Percentiles rank a stretch among this genome's conserved stretches.
Evolutionary conservation across 2,797 vertebrate genomes (phyloP).

Genomic region (Etheostoma perlongum): DNA sequence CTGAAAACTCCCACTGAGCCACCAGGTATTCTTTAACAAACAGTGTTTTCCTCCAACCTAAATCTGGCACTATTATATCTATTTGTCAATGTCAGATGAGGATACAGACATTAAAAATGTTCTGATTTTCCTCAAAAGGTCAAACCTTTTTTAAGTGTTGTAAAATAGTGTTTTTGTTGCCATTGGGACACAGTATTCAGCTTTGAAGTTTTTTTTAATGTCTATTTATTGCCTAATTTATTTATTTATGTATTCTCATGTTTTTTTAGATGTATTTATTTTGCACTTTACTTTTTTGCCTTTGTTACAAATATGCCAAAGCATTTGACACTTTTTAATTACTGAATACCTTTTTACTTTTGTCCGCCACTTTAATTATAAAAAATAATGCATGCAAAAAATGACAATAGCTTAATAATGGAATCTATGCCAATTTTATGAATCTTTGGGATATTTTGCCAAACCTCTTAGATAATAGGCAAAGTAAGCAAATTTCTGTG

Average conservation of each 20-base stretch:
- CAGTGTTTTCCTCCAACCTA: conserved; percentile 59
- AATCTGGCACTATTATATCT: conserved; percentile 54
- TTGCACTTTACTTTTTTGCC: conserved; percentile 88
- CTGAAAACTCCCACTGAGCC: conserved; percentile 41
- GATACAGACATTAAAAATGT: conserved; percentile 82
- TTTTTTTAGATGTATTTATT: conserved; percentile 72
- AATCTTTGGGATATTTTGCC: conserved; percentile 86
- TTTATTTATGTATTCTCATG: conserved; percentile 59
- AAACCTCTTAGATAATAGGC: conserved; percentile 77
- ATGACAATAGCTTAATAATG: conserved; percentile 78
- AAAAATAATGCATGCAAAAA: conserved; percentile 87
- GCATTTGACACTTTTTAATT: conserved; percentile 91
- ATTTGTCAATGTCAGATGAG: conserved; percentile 60
- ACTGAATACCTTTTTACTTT: conserved; percentile 75
- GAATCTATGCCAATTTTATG: conserved; percentile 91
- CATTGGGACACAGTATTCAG: conserved; percentile 76
- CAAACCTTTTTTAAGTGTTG: conserved; percentile 80
- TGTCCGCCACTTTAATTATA: conserved; percentile 82
- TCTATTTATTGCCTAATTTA: conserved; percentile 73
- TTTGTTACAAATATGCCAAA: conserved; percentile 92
- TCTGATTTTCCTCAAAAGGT: conserved; percentile 73
- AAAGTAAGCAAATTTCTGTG: conserved; percentile 80
- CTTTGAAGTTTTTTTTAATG: conserved; percentile 66
- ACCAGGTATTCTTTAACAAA: conserved; percentile 46
- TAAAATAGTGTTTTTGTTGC: conserved; percentile 70